Base-by-base conservation (phyloP, 2,113 vertebrate genomes). In the Tetrao urogallus region DNA sequence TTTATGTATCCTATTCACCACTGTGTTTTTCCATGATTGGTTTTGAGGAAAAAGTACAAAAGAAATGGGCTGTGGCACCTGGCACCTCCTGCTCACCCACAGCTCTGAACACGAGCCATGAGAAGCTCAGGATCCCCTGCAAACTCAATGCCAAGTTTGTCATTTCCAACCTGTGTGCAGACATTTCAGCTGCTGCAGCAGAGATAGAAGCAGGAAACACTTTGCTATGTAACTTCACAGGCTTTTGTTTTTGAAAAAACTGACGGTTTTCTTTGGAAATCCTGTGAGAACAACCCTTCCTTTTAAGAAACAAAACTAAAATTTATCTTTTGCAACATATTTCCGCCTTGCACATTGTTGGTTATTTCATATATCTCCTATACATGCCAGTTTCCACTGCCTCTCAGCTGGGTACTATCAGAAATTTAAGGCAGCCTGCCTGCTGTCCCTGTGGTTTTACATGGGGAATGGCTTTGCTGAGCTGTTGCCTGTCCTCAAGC, bases 321-420 rank as follows among this genome's bases (percentile, higher is more conserved):
- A 50, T 5, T 4, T 36, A 0, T 1, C 8, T 34, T 61, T 7
- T 9, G 50, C 28, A 4, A 17, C 1, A 3, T 28, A 18, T 7
- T 12, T 2, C 1, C 4, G 2, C 2, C 10, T 19, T 43, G 43
- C 6, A 24, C 4, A 1, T 19, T 8, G 2, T 5, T 60, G 73
- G 50, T 71, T 63, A 19, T n/a, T 13, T 11, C 67, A 20, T 8
- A 22, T 36, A 57, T 42, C 76, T 56, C 66, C 50, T n/a, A 5
- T 3, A 7, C 40, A 40, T 21, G 38, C 30, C 3, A 36, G 67
- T 86, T 48, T 9, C 73, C 10, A 40, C 40, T 13, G 40, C 6
- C 56, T 61, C 48, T 30, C 38, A 38, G 38, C 24, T n/a, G 6
- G 11, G 0, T 4, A 6, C 27, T 22, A 8, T 3, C 0, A 5